These are phyloP conservation scores for Heliopora coerulea DNA, from an alignment of 92 coral and sea anemone species.

Conservation along the genomic window DNA sequence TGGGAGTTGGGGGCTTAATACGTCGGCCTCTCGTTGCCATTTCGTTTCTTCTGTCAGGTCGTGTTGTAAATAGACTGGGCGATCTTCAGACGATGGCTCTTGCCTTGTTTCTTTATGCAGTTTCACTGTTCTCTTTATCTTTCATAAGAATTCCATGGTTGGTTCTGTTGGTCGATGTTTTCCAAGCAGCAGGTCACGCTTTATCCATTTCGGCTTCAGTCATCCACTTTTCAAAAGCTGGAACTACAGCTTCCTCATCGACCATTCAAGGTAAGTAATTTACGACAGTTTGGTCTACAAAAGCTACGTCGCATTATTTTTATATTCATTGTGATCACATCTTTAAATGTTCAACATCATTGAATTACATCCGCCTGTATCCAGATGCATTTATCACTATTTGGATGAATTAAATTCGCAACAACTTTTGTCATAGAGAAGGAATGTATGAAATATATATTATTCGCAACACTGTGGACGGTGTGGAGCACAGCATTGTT, in stretches of 20 bases:
- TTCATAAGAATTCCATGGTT: not conserved
- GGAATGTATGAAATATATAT: no score
- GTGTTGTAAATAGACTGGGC: not conserved
- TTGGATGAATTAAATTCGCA: no score
- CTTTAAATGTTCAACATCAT: no score
- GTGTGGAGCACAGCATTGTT: no score
- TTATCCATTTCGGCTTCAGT: not conserved
- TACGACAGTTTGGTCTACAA: no score
- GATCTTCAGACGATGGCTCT: not conserved
- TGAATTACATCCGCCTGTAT: no score
- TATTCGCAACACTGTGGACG: no score
- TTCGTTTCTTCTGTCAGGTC: not conserved
- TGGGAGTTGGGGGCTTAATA: not conserved
- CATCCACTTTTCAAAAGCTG: constrained; percentile 13
- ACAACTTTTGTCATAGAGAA: no score
- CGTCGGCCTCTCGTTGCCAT: constrained; percentile 11
- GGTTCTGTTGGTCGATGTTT: not conserved
- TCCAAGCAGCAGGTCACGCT: constrained; percentile 1
- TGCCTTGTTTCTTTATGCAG: not conserved
- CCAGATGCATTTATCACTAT: no score
- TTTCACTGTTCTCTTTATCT: not conserved
- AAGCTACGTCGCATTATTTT: no score
- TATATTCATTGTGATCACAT: no score
- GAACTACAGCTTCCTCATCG: not conserved
- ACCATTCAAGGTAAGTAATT: constrained; percentile 1